These are phyloP conservation scores for Aspidapion aeneum DNA, from an alignment of 2,888 invertebrate genomes.

Conservation along the genomic window DNA sequence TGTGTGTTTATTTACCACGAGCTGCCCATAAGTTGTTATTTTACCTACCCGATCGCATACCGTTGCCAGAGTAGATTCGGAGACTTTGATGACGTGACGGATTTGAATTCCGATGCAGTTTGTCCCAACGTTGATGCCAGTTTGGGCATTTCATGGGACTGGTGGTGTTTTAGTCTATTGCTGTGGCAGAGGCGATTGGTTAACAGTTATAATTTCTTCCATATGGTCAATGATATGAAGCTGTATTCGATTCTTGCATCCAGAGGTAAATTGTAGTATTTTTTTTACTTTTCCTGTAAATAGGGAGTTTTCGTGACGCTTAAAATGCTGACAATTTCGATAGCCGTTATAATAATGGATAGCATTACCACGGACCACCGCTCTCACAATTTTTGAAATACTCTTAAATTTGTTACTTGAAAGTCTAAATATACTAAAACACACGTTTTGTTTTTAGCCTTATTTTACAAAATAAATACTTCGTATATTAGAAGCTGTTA, in stretches of 20 bases:
- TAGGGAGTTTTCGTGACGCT: too few species aligned
- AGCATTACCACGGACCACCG: too few species aligned
- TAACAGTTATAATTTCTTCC: conserved; percentile 21
- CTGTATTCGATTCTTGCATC: conserved; percentile 16
- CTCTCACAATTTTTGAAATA: too few species aligned
- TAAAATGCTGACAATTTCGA: too few species aligned
- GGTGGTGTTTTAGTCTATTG: conserved; percentile 18
- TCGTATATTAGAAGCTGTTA: too few species aligned
- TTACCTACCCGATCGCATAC: conserved; percentile 10
- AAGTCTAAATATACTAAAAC: too few species aligned
- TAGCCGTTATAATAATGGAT: too few species aligned
- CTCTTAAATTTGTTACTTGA: too few species aligned
- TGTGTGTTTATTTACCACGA: conserved; percentile 15
- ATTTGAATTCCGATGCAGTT: not conserved
- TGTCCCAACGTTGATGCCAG: conserved; percentile 1
- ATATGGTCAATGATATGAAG: conserved; percentile 20
- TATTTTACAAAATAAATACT: too few species aligned
- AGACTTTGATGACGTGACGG: conserved; percentile 8
- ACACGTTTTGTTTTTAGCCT: too few species aligned
- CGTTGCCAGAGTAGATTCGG: conserved; percentile 18
- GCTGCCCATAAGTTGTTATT: not conserved
- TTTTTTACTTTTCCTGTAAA: too few species aligned
- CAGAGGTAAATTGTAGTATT: conserved; percentile 17
- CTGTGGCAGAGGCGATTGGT: conserved; percentile 21
- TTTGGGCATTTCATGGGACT: conserved; percentile 18